Conservation (phyloP, 2,888 invertebrate species). For the Melipona bicolor region DNA sequence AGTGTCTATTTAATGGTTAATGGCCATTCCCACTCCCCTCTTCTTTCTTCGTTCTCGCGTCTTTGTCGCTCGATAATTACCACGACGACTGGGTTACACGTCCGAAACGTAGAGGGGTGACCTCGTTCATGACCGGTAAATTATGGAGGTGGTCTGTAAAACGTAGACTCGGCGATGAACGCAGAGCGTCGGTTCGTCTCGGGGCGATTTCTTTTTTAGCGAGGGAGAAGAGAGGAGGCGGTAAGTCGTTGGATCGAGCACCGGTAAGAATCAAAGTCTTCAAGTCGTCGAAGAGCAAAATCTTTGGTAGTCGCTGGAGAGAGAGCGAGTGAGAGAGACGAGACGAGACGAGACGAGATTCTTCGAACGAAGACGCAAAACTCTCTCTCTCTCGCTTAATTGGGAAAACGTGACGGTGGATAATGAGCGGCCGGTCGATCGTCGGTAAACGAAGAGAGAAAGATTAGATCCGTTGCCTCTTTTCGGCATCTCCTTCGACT, state of each 20-base stretch:
- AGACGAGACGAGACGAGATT: constrained; percentile 44
- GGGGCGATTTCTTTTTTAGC: neutral
- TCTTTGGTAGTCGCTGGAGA: constrained; percentile 25
- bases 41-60: neutral
- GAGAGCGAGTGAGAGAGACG: too few species aligned
- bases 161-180: neutral
- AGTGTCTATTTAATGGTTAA: constrained; percentile 41
- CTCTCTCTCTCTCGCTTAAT: constrained; percentile 59
- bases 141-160: neutral
- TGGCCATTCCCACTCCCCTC: constrained; percentile 46
- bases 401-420: constrained; percentile 70
- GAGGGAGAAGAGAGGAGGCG: neutral
- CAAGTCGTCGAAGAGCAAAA: constrained; percentile 14
- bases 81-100: constrained; percentile 41
- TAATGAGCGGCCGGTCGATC: constrained; percentile 65
- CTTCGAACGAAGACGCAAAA: constrained; percentile 53
- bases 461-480: constrained; percentile 9
- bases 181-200: neutral
- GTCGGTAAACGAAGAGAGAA: constrained; percentile 30
- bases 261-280: constrained; percentile 41
- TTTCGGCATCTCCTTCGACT: constrained; percentile 14
- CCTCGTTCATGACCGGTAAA: neutral
- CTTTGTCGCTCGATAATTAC: constrained; percentile 22
- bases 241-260: neutral
- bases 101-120: constrained; percentile 21